These are phyloP conservation scores for Spea hammondii DNA, from an alignment of 2,797 vertebrate genomes.

Conservation along the genomic window DNA sequence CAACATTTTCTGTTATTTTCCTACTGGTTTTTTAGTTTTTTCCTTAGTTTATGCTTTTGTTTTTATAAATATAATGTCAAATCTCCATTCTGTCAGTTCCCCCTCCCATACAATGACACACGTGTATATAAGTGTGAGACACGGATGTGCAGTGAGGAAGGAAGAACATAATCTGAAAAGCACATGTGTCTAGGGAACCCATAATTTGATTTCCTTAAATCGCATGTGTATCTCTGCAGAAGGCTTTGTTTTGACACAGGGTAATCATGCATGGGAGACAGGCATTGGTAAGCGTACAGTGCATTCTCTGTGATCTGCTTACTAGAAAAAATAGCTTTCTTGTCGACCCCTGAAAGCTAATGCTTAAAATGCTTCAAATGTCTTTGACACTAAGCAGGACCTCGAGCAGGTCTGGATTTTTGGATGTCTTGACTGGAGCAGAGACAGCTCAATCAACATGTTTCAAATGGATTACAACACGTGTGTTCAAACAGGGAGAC, in stretches of 20 bases:
- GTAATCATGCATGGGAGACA: slow-evolving; percentile 11
- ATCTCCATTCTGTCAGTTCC: background rate
- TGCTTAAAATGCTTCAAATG: too few species aligned
- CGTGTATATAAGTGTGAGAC: background rate
- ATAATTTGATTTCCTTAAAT: background rate
- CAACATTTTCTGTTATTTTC: too few species aligned
- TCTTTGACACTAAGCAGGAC: too few species aligned
- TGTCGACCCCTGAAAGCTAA: too few species aligned
- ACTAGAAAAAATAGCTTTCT: background rate
- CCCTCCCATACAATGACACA: background rate
- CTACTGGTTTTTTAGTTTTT: too few species aligned
- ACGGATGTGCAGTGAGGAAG: slow-evolving; percentile 6
- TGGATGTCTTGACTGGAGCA: too few species aligned
- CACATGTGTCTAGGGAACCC: slow-evolving; percentile 1
- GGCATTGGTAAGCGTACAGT: background rate
- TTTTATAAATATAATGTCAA: too few species aligned
- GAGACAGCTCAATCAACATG: too few species aligned
- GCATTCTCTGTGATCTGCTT: background rate
- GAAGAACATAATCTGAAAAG: slow-evolving; percentile 9
- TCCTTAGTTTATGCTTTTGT: too few species aligned
- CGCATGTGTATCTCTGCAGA: background rate
- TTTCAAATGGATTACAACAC: too few species aligned
- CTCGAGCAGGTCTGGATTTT: too few species aligned
- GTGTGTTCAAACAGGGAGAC: too few species aligned
- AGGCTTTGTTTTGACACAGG: slow-evolving; percentile 19